Percentiles rank a stretch among this genome's conserved stretches.
These are phyloP conservation scores for Lordiphosa andalusiaca DNA, from an alignment of 2,888 invertebrate genomes.

Conservation along the genomic window DNA sequence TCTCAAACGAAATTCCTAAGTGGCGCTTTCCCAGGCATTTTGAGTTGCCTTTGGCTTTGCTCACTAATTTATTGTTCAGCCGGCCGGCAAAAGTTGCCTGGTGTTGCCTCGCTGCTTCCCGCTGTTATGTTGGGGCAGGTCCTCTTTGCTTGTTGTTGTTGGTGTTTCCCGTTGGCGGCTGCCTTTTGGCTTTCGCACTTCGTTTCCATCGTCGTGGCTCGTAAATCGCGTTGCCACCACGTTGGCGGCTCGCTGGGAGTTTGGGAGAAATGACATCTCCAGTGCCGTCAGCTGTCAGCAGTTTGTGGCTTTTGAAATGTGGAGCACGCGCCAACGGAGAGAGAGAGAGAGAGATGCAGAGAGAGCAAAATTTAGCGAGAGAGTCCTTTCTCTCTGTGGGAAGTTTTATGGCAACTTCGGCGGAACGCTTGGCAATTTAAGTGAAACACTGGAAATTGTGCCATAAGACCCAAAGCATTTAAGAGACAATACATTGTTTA, in stretches of 20 bases:
- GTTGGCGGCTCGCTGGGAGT: conserved; percentile 22
- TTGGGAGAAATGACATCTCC: conserved; percentile 50
- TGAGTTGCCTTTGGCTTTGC: conserved; percentile 4
- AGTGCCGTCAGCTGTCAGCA: conserved; percentile 65
- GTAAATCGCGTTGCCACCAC: conserved; percentile 39
- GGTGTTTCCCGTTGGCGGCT: conserved; percentile 9
- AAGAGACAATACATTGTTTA: conserved; percentile 49
- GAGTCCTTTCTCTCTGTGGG: conserved; percentile 2
- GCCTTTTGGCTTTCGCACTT: conserved; percentile 43
- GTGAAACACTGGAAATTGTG: conserved; percentile 34
- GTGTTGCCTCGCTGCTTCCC: conserved; percentile 4
- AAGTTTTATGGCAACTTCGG: conserved; percentile 48
- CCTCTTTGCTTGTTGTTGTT: conserved; percentile 9
- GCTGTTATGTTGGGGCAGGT: conserved; percentile 10
- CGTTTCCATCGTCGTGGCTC: conserved; percentile 24
- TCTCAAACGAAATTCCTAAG: not conserved
- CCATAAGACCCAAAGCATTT: conserved; percentile 5
- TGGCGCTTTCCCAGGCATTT: not conserved
- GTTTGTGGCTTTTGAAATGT: conserved; percentile 61
- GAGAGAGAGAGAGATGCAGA: conserved; percentile 5
- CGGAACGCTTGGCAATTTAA: conserved; percentile 31
- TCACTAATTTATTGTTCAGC: conserved; percentile 15
- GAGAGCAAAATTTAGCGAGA: conserved; percentile 11
- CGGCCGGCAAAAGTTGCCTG: conserved; percentile 13
- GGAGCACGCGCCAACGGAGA: conserved; percentile 35